Base-by-base conservation (phyloP, 2,797 vertebrate species). In the Spheniscus humboldti region DNA sequence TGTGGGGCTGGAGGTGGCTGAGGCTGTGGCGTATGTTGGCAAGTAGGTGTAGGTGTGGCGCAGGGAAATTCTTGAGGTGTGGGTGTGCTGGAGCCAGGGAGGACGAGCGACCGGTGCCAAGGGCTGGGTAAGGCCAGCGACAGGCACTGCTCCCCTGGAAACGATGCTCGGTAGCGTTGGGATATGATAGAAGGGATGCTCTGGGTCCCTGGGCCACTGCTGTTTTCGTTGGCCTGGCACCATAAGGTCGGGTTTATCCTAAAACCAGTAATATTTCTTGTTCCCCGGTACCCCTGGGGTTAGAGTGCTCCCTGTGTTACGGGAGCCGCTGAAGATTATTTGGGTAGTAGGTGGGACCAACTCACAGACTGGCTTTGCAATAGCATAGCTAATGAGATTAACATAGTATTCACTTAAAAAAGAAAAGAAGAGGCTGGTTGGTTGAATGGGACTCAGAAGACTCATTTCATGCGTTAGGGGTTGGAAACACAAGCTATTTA, bases 341-440 rank as follows among this genome's bases (percentile, higher is more conserved):
- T 85, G 92, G 83, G 72, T 11, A 39, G 79, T 19, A 84, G 72
- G 72, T 93, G 78, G 64, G 76, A 80, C 2, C 11, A 39, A 18
- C 57, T 82, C 39, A 4, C 77, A 9, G 24, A 0, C n/a, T 68
- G 90, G 86, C 92, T 86, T 66, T 60, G 94, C 23, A 5, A 4
- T 30, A 2, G 4, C 84, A 68, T 33, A 37, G 75, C 91, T 96
- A 90, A 96, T 71, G 91, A 88, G 94, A 93, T 96, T 96, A 97
- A 59, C 78, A 1, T 18, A 55, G 91, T 31, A 77, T 92, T 94
- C 88, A 74, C 79, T 86, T 71, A 27, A 18, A 62, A 64, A 75
- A 94, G 82, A 94, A 94, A 86, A 88, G 90, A 39, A 31, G 78
- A 69, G 81, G 52, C 88, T 88, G 64, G 75, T 72, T 59, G 83